Evolutionary conservation across 2,113 vertebrate species (phyloP), one percentile per base, ranked within the genome.

Genomic region (Tricholaema leucomelas): DNA sequence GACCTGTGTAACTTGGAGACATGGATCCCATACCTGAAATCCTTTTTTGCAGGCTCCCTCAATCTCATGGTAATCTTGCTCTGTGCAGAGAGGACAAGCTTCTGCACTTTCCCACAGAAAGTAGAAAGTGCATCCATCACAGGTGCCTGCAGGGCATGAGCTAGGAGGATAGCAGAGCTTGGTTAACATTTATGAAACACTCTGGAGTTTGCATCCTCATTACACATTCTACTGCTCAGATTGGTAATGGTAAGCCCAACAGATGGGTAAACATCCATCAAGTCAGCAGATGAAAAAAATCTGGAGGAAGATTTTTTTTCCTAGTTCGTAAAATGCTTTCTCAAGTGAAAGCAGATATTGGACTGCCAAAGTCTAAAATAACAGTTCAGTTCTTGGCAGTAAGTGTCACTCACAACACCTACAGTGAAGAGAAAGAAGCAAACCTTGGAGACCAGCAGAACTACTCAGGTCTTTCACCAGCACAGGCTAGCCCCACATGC

Each of bases 91-190:
- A n/a, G 99, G 99, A 87, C 99, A 99, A 23, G 98, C 99, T 73
- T 98, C 98, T 5, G 98, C 97, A 79, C 98, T 99, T 95, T 99
- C 98, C 99, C 99, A 99, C 15, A 99, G 85, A 75, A 99, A 99
- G 92, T 98, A 95, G 95, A 99, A 99, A 5, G 97, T 97, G 92
- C 99, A 99, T 40, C 99, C 99, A 61, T 99, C 98, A 5, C 99
- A 99, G 16, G 99, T 99, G 50, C 99, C 99, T 0, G 98, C 99
- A 1, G 98, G 99, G 78, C 99, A 99, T 66, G 91, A 96, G 89
- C 99, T 99, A 86, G 18, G 42, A 64, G 70, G 81, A 93, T 66
- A 92, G 13, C 33, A 94, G 73, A 94, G 30, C 10, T 71, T 63
- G 38, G 55, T 95, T 84, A 96, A 4, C 54, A 60, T 20, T 63